Percentiles rank a stretch among this genome's conserved stretches.
Conservation (phyloP, 2,113 vertebrate species). For the Tragelaphus imberbis region DNA sequence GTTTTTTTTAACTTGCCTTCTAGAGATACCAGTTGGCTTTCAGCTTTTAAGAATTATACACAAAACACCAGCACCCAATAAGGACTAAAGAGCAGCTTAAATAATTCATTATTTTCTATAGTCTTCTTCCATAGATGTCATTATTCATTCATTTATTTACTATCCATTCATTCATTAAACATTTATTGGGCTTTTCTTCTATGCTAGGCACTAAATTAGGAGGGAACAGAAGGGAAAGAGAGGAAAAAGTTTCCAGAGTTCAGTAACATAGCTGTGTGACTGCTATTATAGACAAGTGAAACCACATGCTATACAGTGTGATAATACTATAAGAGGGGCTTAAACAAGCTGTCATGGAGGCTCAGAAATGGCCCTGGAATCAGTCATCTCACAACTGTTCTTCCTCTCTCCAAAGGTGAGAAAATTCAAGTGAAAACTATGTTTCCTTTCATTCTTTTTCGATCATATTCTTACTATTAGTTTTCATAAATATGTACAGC, state of each 20-base stretch:
- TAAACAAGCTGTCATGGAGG: background rate
- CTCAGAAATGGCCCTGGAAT: background rate
- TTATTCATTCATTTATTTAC: background rate
- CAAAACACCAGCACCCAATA: background rate
- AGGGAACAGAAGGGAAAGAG: background rate
- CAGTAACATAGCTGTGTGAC: background rate
- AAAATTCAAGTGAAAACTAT: conserved; percentile 4
- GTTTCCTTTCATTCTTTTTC: background rate
- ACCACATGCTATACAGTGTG: background rate
- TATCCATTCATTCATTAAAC: background rate
- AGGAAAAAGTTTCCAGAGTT: background rate
- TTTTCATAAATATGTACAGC: background rate
- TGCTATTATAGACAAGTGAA: background rate
- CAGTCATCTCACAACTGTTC: background rate
- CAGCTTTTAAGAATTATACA: conserved; percentile 19
- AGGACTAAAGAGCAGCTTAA: background rate
- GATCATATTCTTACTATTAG: background rate
- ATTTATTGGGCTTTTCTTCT: background rate
- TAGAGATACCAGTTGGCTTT: background rate
- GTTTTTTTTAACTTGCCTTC: background rate
- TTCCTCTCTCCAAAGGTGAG: background rate
- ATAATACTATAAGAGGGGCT: background rate
- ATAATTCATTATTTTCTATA: conserved; percentile 29
- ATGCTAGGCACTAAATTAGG: background rate
- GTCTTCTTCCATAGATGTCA: background rate